Base-by-base conservation (phyloP, 2,888 invertebrate genomes). In the Opisthograptis luteolata region DNA sequence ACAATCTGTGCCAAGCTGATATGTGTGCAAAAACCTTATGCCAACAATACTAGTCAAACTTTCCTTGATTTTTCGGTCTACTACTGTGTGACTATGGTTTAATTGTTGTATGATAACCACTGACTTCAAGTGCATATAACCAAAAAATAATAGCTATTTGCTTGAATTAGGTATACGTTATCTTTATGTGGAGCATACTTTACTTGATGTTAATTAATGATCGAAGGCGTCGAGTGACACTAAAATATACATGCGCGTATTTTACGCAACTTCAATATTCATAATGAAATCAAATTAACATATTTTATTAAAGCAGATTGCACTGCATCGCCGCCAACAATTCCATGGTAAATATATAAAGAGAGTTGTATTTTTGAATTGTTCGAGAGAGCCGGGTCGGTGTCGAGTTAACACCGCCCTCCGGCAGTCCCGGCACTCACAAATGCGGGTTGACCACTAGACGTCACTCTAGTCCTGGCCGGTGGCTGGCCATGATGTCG, bases 381-480 rank as follows among this genome's bases (percentile, higher is more conserved):
- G 27, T 14, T 39, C 13, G 51, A 44, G 25, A 43, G 24, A 49
- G 55, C 51, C 57, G 59, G 54, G 57, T 54, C 12, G 34, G 14
- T 47, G 50, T 47, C 41, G 42, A 58, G 59, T 66, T 62, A 64
- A 69, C 64, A 66, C 58, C 54, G 58, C 51, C 2, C 52, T 44
- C n/a, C n/a, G n/a, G n/a, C n/a, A n/a, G n/a, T n/a, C n/a, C n/a
- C n/a, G 55, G 57, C 65, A 59, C 69, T 72, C 64, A 55, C 60
- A 53, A 62, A 62, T 59, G 60, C 55, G 57, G 55, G 58, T 62
- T 64, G 70, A 64, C 75, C 81, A 83, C 84, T 84, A 79, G 71
- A 84, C 67, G 82, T 82, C 84, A 80, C 69, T 79, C 76, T 64
- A 68, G 65, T 63, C 60, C 67, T 52, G 51, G 17, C 56, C 48